These are phyloP conservation scores for Sprattus sprattus DNA, from an alignment of 2,113 vertebrate genomes.

Conservation along the genomic window DNA sequence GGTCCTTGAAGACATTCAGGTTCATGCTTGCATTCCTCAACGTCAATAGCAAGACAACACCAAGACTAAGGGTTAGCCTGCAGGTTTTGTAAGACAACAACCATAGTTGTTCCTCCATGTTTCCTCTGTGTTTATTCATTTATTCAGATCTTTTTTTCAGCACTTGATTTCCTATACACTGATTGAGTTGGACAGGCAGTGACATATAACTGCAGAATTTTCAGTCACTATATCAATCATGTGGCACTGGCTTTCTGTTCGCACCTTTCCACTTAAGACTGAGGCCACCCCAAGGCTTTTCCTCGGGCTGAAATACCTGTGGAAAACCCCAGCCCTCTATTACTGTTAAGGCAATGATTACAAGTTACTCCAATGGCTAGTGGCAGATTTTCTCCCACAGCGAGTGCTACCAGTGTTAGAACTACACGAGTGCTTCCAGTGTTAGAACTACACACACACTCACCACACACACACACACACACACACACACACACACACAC, in stretches of 20 bases:
- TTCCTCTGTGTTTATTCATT: neutral
- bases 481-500: neutral
- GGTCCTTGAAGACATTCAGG: constrained; percentile 15
- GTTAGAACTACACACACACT: too few species aligned
- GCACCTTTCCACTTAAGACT: neutral
- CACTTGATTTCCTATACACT: neutral
- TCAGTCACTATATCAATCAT: constrained; percentile 1
- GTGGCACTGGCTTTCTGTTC: neutral
- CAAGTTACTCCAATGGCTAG: too few species aligned
- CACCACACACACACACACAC: too few species aligned
- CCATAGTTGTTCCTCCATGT: neutral
- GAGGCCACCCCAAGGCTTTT: neutral
- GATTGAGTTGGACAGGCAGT: neutral
- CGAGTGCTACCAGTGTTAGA: too few species aligned
- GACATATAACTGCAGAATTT: neutral
- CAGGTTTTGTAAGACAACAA: neutral
- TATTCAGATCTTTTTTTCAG: neutral
- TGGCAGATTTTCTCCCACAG: too few species aligned
- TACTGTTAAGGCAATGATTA: neutral
- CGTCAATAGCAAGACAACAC: neutral
- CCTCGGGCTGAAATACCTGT: neutral
- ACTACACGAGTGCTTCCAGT: too few species aligned
- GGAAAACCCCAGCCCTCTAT: neutral
- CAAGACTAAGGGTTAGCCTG: neutral
- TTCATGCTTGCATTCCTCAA: neutral